A percentile compares a stretch with the other conserved stretches of the same genome.
Conservation (phyloP, 2,888 invertebrate genomes). For the Phragmatobia fuliginosa region DNA sequence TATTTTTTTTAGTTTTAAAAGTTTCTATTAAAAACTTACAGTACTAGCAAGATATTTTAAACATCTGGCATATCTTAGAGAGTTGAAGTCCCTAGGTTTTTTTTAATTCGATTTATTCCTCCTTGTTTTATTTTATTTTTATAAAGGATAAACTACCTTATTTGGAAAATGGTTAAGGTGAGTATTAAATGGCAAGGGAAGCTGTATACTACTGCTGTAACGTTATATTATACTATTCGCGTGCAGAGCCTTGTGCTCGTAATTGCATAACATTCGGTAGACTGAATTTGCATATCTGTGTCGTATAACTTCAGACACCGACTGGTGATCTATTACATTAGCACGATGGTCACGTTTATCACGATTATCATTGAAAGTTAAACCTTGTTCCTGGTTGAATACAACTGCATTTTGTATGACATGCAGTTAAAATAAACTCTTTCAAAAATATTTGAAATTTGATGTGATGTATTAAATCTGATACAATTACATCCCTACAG, state of each 20-base stretch:
- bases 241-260: not conserved
- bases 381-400: not conserved
- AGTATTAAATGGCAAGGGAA: not conserved
- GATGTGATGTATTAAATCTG: not conserved
- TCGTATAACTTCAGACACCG: not conserved
- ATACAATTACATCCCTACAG: not conserved
- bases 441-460: not conserved
- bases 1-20: too few relatives aligned
- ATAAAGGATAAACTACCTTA: not conserved
- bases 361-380: not conserved
- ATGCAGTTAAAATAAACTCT: not conserved
- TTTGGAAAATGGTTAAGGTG: not conserved
- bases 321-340: not conserved
- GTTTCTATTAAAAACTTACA: too few relatives aligned
- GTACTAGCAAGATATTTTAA: too few relatives aligned
- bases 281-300: slow-evolving; percentile 1
- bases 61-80: not conserved
- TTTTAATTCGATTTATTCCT: not conserved
- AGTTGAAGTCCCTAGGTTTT: not conserved
- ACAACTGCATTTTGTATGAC: not conserved
- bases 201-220: not conserved
- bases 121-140: not conserved
- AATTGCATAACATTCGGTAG: slow-evolving; percentile 14
- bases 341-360: not conserved
- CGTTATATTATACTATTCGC: not conserved